A percentile compares a stretch with the other conserved stretches of the same genome.
phyloP scores from a whole-genome alignment of 2,113 vertebrate species.

The Mormoops blainvillei region DNA sequence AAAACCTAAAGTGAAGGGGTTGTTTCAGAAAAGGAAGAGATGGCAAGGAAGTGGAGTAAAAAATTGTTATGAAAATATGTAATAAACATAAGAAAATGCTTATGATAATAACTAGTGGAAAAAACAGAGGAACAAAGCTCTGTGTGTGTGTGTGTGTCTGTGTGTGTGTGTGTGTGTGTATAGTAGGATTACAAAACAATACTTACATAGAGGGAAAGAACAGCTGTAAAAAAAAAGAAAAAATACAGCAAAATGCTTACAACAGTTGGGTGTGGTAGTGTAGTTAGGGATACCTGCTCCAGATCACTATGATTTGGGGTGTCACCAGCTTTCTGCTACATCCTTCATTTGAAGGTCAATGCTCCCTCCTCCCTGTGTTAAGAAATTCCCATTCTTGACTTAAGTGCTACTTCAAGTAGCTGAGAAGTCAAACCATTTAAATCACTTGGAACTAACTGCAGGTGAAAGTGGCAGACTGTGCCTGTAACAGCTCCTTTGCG shows the following conservation, averaged over 20 bases:
- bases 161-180: no score
- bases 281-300: not conserved
- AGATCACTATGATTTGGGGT: fast-evolving
- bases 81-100: not conserved
- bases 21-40: not conserved
- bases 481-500: not conserved
- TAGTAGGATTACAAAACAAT: not conserved
- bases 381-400: not conserved
- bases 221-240: not conserved
- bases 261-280: not conserved
- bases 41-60: not conserved
- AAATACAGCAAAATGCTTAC: not conserved
- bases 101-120: not conserved
- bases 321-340: not conserved
- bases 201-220: not conserved
- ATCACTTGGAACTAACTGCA: not conserved
- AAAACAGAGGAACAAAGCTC: not conserved
- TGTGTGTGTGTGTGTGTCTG: no score
- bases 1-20: not conserved
- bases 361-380: not conserved
- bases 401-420: not conserved
- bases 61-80: not conserved
- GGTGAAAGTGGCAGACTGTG: not conserved
- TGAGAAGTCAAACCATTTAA: not conserved
- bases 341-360: not conserved